Percentiles rank a stretch among this genome's conserved stretches.
phyloP scores from a whole-genome alignment of 1,140 invertebrate species.

The Microplitis mediator region DNA sequence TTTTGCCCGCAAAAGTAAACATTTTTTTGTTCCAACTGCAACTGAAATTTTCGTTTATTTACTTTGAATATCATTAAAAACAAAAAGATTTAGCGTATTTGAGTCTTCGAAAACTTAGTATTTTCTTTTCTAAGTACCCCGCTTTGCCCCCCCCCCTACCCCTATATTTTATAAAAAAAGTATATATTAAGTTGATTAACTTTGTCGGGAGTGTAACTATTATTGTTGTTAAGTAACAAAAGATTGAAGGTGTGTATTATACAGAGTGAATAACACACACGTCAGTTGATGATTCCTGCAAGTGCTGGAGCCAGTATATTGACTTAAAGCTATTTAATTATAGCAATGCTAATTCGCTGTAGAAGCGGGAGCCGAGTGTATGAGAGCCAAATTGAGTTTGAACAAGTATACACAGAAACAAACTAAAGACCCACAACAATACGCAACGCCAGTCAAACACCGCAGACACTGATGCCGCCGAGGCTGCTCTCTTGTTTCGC shows the following conservation, averaged over 20 bases:
- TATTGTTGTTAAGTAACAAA: too few relatives aligned
- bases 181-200: not conserved
- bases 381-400: constrained; percentile 31
- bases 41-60: too few relatives aligned
- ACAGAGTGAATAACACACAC: too few relatives aligned
- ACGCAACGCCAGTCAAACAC: constrained; percentile 20
- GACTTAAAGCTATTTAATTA: too few relatives aligned
- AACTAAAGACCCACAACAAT: constrained; percentile 26
- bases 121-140: too few relatives aligned
- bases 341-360: constrained; percentile 17
- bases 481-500: not conserved
- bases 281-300: not conserved
- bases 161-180: not conserved
- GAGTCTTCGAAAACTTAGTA: too few relatives aligned
- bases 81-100: too few relatives aligned
- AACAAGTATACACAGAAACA: constrained; percentile 21
- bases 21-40: too few relatives aligned
- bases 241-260: not conserved
- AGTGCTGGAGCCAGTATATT: not conserved
- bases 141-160: too few relatives aligned
- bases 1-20: too few relatives aligned
- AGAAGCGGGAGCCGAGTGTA: not conserved
- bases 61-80: too few relatives aligned
- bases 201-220: not conserved
- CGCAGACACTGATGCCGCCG: not conserved